Conservation (phyloP, 2,888 invertebrate genomes). For the Dryocosmus kuriphilus region DNA sequence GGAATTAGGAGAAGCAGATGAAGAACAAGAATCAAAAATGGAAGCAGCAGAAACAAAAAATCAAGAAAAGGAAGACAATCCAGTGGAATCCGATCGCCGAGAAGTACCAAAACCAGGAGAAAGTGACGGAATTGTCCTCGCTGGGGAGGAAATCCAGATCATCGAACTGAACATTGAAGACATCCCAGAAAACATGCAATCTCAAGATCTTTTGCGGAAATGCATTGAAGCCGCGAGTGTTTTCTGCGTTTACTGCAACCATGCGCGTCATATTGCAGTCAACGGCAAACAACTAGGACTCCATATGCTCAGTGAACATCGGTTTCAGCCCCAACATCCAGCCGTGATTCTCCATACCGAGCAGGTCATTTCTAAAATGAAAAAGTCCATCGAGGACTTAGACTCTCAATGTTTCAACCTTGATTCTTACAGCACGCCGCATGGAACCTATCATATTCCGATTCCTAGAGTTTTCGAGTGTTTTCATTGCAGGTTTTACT, state of each 20-base stretch:
- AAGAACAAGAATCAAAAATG: neutral
- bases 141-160: conserved; percentile 83
- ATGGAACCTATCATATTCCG: conserved; percentile 78
- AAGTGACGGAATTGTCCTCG: conserved; percentile 79
- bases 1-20: conserved; percentile 52
- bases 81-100: conserved; percentile 37
- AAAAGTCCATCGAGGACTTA: conserved; percentile 82
- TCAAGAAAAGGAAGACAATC: conserved; percentile 49
- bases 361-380: conserved; percentile 83
- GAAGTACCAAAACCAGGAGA: conserved; percentile 30
- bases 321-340: conserved; percentile 81
- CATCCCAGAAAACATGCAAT: conserved; percentile 86
- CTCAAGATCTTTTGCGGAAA: conserved; percentile 85
- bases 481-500: conserved; percentile 90
- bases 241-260: conserved; percentile 90
- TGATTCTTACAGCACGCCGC: conserved; percentile 83
- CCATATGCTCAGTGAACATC: conserved; percentile 89
- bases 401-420: conserved; percentile 85
- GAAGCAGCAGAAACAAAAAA: neutral
- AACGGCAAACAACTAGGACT: conserved; percentile 89
- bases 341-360: conserved; percentile 74
- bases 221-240: conserved; percentile 85
- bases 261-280: conserved; percentile 90
- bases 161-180: conserved; percentile 85
- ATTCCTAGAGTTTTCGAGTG: conserved; percentile 89